A percentile compares a stretch with the other conserved stretches of the same genome.
Evolutionary conservation across 2,113 vertebrate genomes (phyloP).

Genomic region (Gnathonemus echidnorhynchus): DNA sequence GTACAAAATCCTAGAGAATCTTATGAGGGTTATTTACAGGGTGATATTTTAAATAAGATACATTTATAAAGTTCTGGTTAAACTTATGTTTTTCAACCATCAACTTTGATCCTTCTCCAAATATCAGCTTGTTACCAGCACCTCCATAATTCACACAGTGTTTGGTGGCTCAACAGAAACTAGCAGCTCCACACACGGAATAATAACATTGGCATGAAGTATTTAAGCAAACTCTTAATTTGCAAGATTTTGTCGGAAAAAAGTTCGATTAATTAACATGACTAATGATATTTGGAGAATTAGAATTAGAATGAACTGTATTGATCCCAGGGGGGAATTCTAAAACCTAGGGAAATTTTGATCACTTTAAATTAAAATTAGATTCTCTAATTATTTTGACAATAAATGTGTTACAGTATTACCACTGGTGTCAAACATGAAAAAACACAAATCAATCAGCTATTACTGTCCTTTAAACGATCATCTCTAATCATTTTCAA

Average conservation of each 20-base stretch:
- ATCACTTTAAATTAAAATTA: background rate
- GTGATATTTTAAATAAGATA: background rate
- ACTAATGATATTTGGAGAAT: background rate
- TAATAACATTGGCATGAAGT: background rate
- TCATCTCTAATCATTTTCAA: background rate
- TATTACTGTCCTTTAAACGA: background rate
- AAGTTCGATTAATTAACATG: background rate
- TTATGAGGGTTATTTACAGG: background rate
- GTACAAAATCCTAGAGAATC: background rate
- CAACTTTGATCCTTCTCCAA: conserved; percentile 16
- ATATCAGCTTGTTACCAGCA: background rate
- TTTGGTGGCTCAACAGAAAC: background rate
- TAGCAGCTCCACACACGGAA: background rate
- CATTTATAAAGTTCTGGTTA: background rate
- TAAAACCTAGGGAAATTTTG: background rate
- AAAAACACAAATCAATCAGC: background rate
- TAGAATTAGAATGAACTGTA: background rate
- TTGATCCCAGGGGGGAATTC: background rate
- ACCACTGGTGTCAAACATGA: background rate
- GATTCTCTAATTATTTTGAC: background rate
- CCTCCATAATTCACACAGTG: background rate
- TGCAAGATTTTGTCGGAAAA: background rate
- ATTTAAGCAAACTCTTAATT: background rate
- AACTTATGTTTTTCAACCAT: background rate
- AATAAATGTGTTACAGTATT: background rate